Percentiles rank a stretch among this genome's conserved stretches.
Conservation (phyloP, 1,140 invertebrate species). For the Tetramorium simillimum region DNA sequence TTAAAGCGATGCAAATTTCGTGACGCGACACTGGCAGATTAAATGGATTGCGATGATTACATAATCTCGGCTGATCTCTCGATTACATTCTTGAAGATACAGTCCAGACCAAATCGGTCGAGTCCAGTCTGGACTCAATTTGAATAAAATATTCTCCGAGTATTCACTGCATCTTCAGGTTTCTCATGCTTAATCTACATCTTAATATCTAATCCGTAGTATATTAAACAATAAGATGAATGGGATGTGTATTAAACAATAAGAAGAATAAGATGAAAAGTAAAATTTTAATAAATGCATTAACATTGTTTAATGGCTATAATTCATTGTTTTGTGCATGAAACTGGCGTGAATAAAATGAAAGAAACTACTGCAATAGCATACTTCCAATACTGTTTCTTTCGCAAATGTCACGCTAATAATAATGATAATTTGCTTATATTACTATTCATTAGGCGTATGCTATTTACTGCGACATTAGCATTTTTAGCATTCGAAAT, state of each 20-base stretch:
- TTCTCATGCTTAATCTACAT: neutral
- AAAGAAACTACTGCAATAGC: neutral
- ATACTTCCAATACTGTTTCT: neutral
- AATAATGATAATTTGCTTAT: neutral
- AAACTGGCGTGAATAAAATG: neutral
- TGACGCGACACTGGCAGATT: neutral
- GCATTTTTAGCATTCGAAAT: neutral
- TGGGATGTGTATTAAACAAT: neutral
- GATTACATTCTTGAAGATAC: neutral
- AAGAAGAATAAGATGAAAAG: neutral
- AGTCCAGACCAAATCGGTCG: neutral
- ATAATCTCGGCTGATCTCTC: neutral
- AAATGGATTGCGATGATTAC: neutral
- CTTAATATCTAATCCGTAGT: neutral
- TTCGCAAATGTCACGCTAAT: neutral
- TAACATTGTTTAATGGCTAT: neutral
- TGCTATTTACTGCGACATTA: neutral
- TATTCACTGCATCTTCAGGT: neutral
- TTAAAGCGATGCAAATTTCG: constrained; percentile 19
- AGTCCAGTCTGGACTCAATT: neutral
- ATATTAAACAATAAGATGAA: neutral
- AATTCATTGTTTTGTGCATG: neutral
- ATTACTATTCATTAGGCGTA: neutral
- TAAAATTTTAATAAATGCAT: neutral
- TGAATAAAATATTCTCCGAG: neutral